phyloP scores from a whole-genome alignment of 1,140 invertebrate genomes.

The Anoplophora glabripennis region DNA sequence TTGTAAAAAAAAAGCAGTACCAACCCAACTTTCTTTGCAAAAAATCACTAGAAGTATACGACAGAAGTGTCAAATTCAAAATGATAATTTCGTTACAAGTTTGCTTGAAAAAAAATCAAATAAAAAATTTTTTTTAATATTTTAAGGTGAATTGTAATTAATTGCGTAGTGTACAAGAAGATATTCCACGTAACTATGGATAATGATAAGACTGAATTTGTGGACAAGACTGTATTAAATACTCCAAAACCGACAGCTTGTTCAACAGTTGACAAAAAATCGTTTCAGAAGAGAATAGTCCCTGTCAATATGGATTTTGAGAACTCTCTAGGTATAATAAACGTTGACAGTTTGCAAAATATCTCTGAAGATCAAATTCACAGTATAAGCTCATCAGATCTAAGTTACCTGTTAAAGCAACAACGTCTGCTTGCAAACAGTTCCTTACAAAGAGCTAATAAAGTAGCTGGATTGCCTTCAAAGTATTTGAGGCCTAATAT shows the following conservation, averaged over 20 bases:
- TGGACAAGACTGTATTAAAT: conserved; percentile 7
- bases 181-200: not conserved
- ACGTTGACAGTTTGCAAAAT: conserved; percentile 1
- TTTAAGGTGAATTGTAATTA: not conserved
- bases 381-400: not conserved
- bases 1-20: too few species aligned
- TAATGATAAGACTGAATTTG: not conserved
- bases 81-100: not conserved
- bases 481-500: conserved; percentile 25
- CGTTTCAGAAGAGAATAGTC: conserved; percentile 4
- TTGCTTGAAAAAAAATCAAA: not conserved
- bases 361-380: not conserved
- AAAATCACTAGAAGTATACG: too few species aligned
- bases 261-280: conserved; percentile 20
- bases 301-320: not conserved
- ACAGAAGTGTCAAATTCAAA: not conserved
- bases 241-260: conserved; percentile 21
- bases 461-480: conserved; percentile 28
- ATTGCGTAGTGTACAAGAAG: too few species aligned
- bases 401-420: conserved; percentile 15
- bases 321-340: not conserved
- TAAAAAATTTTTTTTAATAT: too few species aligned
- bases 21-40: too few species aligned
- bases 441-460: conserved; percentile 25
- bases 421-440: conserved; percentile 25